These are phyloP conservation scores for Agrochola litura DNA, from an alignment of 2,888 invertebrate species.

Conservation along the genomic window DNA sequence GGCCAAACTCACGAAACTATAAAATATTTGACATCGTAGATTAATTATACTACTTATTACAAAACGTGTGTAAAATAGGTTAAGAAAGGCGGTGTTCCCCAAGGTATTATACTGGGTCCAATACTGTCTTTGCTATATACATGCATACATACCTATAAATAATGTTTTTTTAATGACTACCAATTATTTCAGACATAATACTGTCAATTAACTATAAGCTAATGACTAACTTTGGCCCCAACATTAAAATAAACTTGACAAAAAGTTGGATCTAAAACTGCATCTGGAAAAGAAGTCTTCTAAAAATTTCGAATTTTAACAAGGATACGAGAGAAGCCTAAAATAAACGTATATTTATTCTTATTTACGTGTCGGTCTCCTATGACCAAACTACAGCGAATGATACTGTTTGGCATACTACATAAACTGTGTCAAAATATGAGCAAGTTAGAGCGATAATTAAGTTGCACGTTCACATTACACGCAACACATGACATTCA, in stretches of 20 bases:
- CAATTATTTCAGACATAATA: neutral
- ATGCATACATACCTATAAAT: neutral
- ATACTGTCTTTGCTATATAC: neutral
- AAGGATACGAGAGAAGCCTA: neutral
- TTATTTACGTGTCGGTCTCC: no score
- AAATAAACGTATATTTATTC: neutral
- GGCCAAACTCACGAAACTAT: neutral
- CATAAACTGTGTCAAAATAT: constrained; percentile 34
- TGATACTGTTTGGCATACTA: neutral
- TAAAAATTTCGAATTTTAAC: neutral
- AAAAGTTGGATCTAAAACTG: neutral
- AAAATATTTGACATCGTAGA: neutral
- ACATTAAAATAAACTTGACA: neutral
- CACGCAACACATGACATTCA: constrained; percentile 60
- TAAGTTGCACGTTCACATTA: constrained; percentile 60
- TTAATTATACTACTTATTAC: neutral
- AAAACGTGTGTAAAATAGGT: neutral
- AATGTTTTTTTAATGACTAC: neutral
- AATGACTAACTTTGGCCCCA: neutral
- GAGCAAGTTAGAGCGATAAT: constrained; percentile 60
- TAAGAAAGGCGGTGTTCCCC: neutral
- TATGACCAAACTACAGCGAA: neutral
- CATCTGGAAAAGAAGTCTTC: neutral
- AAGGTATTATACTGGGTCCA: neutral
- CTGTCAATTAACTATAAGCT: no score